Evolutionary conservation across 2,797 vertebrate genomes (phyloP), one percentile per base, ranked within the genome.

Genomic region (Mormyrus proboscirostris): DNA sequence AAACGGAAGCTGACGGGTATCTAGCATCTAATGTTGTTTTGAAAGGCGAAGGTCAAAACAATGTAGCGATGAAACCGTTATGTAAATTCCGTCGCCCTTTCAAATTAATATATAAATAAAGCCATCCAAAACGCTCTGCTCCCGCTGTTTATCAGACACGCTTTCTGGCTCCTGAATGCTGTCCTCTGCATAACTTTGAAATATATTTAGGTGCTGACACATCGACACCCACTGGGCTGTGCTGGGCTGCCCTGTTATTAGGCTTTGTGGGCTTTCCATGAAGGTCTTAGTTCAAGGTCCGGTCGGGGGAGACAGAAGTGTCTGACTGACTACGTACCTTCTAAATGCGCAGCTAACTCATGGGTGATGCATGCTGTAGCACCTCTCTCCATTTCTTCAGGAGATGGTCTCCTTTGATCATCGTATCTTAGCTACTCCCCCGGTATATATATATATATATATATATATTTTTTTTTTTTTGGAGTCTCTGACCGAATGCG

Each of bases 1-100:
- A 76, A 82, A 79, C 76, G 50, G 89, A 69, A 47, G 69, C 49
- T 89, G 89, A 87, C 51, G 76, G 55, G 87, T 62, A 62, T 76
- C 86, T 33, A 88, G 10, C 86, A 82, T 88, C 53, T 89, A 41
- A 82, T 79, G 33, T 88, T 47, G 29, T 51, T 88, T 82, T 89
- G 53, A 50, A 89, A 62, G 57, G 25, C 65, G 22, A 62, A 86
- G 86, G 65, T 83, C 65, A 82, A 33, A 59, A 82, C 65, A 10
- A 85, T 25, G 59, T 89, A 62, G 50, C 47, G 59, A 82, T 87
- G 65, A 50, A 55, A 86, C 89, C 8, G 0, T 59, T 51, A 51
- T 86, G 25, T 50, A 86, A 38, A 89, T 53, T 29, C 2, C 76
- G 25, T n/a, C 51, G 9, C 41, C 55, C 19, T 86, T 86, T 49